phyloP scores from a whole-genome alignment of 2,888 invertebrate species.

The Caenorhabditis parvicauda region DNA sequence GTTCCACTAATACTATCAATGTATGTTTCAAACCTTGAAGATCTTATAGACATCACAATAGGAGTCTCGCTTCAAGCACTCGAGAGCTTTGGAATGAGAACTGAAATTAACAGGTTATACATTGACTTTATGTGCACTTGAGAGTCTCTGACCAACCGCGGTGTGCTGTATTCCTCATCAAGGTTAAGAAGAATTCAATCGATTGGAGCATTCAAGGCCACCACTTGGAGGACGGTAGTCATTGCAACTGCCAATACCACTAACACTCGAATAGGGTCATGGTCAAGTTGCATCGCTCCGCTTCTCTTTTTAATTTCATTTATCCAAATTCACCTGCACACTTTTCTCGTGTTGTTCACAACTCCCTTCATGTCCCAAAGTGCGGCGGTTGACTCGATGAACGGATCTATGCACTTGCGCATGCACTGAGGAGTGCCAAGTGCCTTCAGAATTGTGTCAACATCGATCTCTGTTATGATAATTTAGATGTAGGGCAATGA shows the following conservation, averaged over 20 bases:
- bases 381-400: conserved; percentile 26
- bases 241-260: not conserved
- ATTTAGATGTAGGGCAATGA: too few species aligned
- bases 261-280: not conserved
- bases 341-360: conserved; percentile 18
- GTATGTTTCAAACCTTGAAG: conserved; percentile 10
- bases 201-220: too few species aligned
- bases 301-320: not conserved
- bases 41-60: conserved; percentile 28
- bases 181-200: too few species aligned
- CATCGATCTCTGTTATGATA: conserved; percentile 18
- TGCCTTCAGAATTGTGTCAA: conserved; percentile 35
- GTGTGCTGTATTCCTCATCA: too few species aligned
- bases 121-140: too few species aligned
- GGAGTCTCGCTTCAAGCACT: conserved; percentile 20
- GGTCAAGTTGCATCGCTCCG: not conserved
- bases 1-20: conserved; percentile 3
- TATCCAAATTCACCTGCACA: conserved; percentile 13
- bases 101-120: not conserved
- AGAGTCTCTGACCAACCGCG: too few species aligned
- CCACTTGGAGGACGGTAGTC: too few species aligned
- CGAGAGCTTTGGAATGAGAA: conserved; percentile 22
- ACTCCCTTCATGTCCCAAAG: conserved; percentile 35
- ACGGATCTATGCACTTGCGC: conserved; percentile 34
- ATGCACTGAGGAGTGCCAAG: conserved; percentile 33